phyloP scores from a whole-genome alignment of 1,140 invertebrate species.

The Macrostomum lignano region DNA sequence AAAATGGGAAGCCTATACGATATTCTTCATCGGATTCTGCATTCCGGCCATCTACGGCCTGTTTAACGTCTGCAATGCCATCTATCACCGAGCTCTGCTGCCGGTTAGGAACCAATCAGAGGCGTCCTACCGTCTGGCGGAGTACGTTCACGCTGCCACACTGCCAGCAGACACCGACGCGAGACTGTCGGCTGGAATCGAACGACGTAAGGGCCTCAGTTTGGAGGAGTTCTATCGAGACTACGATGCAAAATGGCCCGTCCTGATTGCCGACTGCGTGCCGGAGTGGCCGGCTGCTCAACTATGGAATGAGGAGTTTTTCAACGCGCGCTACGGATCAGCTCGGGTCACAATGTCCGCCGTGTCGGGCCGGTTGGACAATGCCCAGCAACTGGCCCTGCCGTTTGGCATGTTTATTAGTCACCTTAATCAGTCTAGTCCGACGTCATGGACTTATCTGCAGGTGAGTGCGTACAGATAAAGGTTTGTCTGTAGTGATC shows the following conservation, averaged over 20 bases:
- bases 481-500: no score
- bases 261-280: constrained; percentile 13
- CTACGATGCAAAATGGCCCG: constrained; percentile 17
- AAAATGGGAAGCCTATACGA: no score
- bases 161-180: no score
- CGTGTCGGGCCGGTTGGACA: constrained; percentile 9
- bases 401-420: constrained; percentile 11
- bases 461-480: no score
- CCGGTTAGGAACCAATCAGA: no score
- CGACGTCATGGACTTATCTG: constrained; percentile 16
- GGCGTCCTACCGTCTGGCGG: no score
- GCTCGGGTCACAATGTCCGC: constrained; percentile 9
- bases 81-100: no score
- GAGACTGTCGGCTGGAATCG: constrained; percentile 10
- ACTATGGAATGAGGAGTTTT: constrained; percentile 15
- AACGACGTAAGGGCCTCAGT: constrained; percentile 11
- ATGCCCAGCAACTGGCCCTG: constrained; percentile 11
- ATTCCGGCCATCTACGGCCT: no score
- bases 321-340: constrained; percentile 11
- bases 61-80: no score
- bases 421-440: constrained; percentile 5
- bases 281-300: constrained; percentile 12
- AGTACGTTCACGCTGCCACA: no score
- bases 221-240: constrained; percentile 14
- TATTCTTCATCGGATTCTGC: no score